Evolutionary conservation across 2,113 vertebrate species (phyloP), one percentile per base, ranked within the genome.

Genomic region (Trachemys scripta): DNA sequence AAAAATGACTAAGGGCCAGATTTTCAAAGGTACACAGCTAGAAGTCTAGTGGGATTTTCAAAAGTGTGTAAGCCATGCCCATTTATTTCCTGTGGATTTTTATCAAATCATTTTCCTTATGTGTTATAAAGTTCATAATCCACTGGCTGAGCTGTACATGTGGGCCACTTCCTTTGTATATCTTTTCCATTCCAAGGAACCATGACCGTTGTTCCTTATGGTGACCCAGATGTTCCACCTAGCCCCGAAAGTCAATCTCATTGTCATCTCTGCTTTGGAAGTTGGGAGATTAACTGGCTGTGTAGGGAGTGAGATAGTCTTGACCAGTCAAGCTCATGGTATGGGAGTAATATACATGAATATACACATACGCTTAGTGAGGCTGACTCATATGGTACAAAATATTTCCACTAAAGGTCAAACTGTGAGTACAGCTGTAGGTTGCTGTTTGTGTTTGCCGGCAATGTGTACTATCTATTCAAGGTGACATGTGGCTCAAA

Each of bases 21-120:
- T 94, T 95, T 92, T 94, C 96, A 90, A 17, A 65, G 75, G 90
- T 62, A 88, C 89, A 89, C 81, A 96, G 89, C 87, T 92, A 89
- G 57, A 54, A 6, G 24, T 95, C 85, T 90, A 38, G 72, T 87
- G 84, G 29, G 90, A 29, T 17, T 65, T 95, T 54, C 72, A 65
- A 54, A 85, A 80, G 50, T 83, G 85, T 85, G 50, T 8, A 6
- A n/a, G 65, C 87, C 65, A 93, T 87, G 95, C 87, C 51, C 81
- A 42, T 27, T 1, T 50, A 81, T n/a, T 59, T 95, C 89, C 89
- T 92, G 89, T 92, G 96, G 89, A 79, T 51, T 80, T 59, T 90
- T 89, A 85, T 92, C 75, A 49, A 84, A 85, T 35, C 13, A 1
- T 65, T 82, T 89, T 93, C 24, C 78, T 51, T 24, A 2, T 20